Evolutionary conservation across 2,888 invertebrate species (phyloP).

Genomic region (Sarcophaga caerulescens): DNA sequence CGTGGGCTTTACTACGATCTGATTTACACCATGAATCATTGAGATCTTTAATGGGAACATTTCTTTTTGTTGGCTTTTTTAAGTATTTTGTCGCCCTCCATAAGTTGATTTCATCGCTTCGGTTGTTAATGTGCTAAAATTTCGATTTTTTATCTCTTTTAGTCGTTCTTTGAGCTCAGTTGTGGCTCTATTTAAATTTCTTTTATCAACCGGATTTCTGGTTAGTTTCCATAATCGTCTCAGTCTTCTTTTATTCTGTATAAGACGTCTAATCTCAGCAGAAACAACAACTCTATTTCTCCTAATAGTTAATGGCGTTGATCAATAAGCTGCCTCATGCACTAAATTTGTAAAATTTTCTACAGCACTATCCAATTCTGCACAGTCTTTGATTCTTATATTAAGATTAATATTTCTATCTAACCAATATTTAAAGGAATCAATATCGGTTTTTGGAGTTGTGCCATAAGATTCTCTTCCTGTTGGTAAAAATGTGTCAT

Average conservation of each 20-base stretch:
- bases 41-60: neutral
- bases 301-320: neutral
- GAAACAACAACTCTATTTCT: neutral
- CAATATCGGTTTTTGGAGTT: neutral
- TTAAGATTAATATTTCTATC: neutral
- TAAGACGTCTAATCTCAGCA: too few species aligned
- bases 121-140: constrained; percentile 14
- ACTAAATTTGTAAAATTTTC: constrained; percentile 9
- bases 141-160: neutral
- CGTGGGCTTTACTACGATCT: neutral
- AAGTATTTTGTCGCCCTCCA: too few species aligned
- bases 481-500: neutral
- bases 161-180: constrained; percentile 25
- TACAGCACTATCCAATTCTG: neutral
- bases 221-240: constrained; percentile 45
- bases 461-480: neutral
- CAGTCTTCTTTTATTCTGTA: neutral
- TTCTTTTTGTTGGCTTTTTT: too few species aligned
- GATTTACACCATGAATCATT: constrained; percentile 32
- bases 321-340: constrained; percentile 25
- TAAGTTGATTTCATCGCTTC: constrained; percentile 20
- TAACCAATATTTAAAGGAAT: constrained; percentile 21
- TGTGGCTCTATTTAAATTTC: constrained; percentile 42
- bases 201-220: constrained; percentile 40
- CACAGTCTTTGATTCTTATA: neutral